These are phyloP conservation scores for Tetanocera ferruginea DNA, from an alignment of 2,888 invertebrate genomes.

Conservation along the genomic window DNA sequence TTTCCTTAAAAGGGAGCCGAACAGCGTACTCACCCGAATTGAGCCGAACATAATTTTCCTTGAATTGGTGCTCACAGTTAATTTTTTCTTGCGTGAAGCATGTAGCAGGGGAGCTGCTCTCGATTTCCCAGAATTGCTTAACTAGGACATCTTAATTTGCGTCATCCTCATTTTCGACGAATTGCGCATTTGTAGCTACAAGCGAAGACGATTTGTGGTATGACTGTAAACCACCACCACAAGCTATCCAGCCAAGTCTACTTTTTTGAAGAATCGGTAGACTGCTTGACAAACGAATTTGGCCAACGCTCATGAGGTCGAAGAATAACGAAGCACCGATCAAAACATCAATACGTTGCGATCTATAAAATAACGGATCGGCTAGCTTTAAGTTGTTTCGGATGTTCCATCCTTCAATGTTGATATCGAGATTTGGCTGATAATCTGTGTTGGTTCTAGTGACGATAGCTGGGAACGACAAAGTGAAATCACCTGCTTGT, in stretches of 20 bases:
- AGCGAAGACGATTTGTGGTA: not conserved
- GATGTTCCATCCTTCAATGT: slow-evolving; percentile 45
- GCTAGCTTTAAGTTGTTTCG: slow-evolving; percentile 46
- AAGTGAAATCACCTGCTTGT: no score
- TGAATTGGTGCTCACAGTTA: slow-evolving; percentile 44
- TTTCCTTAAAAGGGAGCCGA: slow-evolving; percentile 36
- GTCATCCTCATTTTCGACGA: no score
- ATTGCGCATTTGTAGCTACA: no score
- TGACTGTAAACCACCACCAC: slow-evolving; percentile 25
- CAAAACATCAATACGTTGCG: no score
- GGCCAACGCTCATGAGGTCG: not conserved
- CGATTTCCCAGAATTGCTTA: no score
- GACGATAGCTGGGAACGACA: not conserved
- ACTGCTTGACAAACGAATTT: slow-evolving; percentile 47
- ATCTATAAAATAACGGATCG: slow-evolving; percentile 41
- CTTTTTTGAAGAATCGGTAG: slow-evolving; percentile 45
- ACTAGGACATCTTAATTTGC: no score
- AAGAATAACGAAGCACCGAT: no score
- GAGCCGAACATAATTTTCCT: slow-evolving; percentile 24
- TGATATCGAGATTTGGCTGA: slow-evolving; percentile 43
- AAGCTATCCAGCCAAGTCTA: slow-evolving; percentile 38
- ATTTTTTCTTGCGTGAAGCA: slow-evolving; percentile 3
- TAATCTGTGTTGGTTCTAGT: not conserved
- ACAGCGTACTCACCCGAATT: slow-evolving; percentile 40
- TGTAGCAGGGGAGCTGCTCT: no score